Evolutionary conservation across 2,888 invertebrate genomes (phyloP).

Genomic region (Melinopterus prodromus): DNA sequence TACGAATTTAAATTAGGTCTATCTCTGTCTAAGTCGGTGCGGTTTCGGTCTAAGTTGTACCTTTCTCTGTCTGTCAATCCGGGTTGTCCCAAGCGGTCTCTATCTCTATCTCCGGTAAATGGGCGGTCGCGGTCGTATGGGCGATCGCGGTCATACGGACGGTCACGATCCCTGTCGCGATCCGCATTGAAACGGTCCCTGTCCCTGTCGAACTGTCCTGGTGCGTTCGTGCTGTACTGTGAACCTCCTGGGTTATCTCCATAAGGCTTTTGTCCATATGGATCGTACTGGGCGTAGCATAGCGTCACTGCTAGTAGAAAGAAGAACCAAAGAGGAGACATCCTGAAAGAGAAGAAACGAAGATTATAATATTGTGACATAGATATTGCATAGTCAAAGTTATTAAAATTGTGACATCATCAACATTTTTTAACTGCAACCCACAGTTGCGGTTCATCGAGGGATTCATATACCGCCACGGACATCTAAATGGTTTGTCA

Average conservation of each 20-base stretch:
- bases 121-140: constrained; percentile 33
- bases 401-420: too few relatives aligned
- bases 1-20: constrained; percentile 24
- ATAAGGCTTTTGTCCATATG: constrained; percentile 38
- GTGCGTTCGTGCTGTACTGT: constrained; percentile 36
- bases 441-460: too few relatives aligned
- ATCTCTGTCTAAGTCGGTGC: constrained; percentile 34
- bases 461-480: too few relatives aligned
- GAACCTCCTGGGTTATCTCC: constrained; percentile 26
- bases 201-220: constrained; percentile 33
- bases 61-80: constrained; percentile 33
- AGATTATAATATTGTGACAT: background rate
- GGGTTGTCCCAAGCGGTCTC: constrained; percentile 17
- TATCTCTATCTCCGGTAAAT: constrained; percentile 15
- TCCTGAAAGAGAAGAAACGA: constrained; percentile 32
- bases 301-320: constrained; percentile 19
- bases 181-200: background rate
- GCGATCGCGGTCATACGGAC: constrained; percentile 30
- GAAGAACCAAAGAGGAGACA: constrained; percentile 23
- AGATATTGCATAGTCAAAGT: too few relatives aligned
- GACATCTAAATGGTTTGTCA: too few relatives aligned
- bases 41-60: constrained; percentile 36
- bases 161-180: constrained; percentile 18
- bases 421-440: too few relatives aligned
- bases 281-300: constrained; percentile 34